Conservation (phyloP, 2,888 invertebrate genomes). For the Noctua pronuba region DNA sequence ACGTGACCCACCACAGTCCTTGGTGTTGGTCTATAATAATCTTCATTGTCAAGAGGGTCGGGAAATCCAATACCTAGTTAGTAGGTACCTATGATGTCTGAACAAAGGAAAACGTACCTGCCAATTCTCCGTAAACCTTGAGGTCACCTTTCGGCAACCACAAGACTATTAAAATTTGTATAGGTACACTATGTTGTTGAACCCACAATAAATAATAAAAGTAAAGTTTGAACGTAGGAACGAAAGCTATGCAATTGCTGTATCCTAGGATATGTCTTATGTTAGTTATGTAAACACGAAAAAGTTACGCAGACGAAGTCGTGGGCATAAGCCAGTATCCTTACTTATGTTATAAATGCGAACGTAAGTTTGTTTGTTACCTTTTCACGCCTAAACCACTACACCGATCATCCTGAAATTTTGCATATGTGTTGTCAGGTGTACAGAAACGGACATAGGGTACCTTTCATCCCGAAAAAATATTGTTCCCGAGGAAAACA, state of each 20-base stretch:
- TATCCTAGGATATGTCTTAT: not conserved
- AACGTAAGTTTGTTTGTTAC: no score
- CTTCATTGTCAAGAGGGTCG: constrained; percentile 21
- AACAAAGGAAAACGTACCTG: constrained; percentile 52
- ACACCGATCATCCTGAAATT: no score
- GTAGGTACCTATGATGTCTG: constrained; percentile 21
- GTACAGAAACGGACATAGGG: no score
- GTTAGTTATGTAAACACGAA: not conserved
- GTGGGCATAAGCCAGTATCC: not conserved
- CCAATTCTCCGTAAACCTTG: constrained; percentile 47
- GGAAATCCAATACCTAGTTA: constrained; percentile 39
- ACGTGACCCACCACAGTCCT: constrained; percentile 15
- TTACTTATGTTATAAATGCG: no score
- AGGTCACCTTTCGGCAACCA: constrained; percentile 45
- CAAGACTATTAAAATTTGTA: constrained; percentile 20
- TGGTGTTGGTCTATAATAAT: constrained; percentile 41
- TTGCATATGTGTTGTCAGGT: no score
- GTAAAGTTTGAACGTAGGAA: not conserved
- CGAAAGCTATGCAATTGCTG: not conserved
- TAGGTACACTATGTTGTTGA: constrained; percentile 1
- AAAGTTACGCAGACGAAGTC: not conserved
- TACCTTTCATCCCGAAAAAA: no score
- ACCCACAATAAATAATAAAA: not conserved
- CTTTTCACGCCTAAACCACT: no score
- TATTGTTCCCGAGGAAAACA: no score